These are phyloP conservation scores for Mesocricetus auratus DNA, from an alignment of 2,113 vertebrate genomes.

Conservation along the genomic window DNA sequence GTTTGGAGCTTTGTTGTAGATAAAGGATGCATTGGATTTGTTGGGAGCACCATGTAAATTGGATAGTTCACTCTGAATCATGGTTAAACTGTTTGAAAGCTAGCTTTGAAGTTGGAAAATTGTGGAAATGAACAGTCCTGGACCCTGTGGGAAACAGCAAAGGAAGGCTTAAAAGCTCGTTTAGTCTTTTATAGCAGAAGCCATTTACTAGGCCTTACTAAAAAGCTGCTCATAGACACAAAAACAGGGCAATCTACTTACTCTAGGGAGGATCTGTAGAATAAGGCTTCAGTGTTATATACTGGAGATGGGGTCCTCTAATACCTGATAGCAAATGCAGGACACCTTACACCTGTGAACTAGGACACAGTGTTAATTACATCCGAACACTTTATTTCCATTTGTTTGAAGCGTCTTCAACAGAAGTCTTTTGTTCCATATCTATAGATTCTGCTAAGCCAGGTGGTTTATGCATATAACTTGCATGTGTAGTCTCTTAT, in stretches of 20 bases:
- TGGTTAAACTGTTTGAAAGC: constrained; percentile 38
- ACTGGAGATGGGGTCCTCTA: not conserved
- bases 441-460: constrained; percentile 30
- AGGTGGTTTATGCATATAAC: not conserved
- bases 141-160: constrained; percentile 25
- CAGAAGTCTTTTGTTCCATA: not conserved
- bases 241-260: not conserved
- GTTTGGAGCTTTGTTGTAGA: not conserved
- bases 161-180: not conserved
- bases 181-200: constrained; percentile 8
- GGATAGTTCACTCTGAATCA: constrained; percentile 11
- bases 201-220: not conserved
- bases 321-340: constrained; percentile 1
- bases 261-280: not conserved
- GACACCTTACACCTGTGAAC: constrained; percentile 3
- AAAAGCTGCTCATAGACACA: not conserved
- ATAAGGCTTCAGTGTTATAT: not conserved
- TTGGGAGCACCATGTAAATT: not conserved
- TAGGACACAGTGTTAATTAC: not conserved
- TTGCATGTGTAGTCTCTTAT: not conserved
- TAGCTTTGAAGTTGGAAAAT: constrained; percentile 10
- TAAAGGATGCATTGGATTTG: not conserved
- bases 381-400: not conserved
- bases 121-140: not conserved
- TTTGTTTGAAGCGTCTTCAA: constrained; percentile 45